These are phyloP conservation scores for Eumacrocentrus americanus DNA, from an alignment of 2,888 invertebrate genomes.

Conservation along the genomic window DNA sequence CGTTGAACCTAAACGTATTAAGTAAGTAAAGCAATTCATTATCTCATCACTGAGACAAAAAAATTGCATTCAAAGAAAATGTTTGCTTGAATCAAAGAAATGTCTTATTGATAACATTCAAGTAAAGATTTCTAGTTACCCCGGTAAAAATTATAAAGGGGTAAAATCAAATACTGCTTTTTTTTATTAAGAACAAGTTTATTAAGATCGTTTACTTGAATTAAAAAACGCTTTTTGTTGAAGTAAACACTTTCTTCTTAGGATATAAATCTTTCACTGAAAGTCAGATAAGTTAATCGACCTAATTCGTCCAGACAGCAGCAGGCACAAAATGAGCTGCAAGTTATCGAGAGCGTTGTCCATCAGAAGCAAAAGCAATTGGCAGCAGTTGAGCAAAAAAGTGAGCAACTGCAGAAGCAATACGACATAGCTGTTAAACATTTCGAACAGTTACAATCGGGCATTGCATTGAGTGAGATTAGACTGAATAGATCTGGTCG, in stretches of 20 bases:
- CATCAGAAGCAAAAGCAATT: slow-evolving; percentile 81
- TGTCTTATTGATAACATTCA: too few species aligned
- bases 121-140: too few species aligned
- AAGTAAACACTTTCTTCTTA: too few species aligned
- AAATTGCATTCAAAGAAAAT: too few species aligned
- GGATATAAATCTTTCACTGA: too few species aligned
- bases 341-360: slow-evolving; percentile 76
- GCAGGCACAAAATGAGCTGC: slow-evolving; percentile 75
- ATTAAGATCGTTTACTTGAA: too few species aligned
- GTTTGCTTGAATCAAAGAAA: too few species aligned
- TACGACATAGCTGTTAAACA: slow-evolving; percentile 77
- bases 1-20: slow-evolving; percentile 86
- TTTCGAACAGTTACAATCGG: slow-evolving; percentile 75
- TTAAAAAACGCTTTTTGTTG: too few species aligned
- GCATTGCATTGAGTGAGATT: slow-evolving; percentile 78
- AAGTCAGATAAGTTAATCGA: too few species aligned
- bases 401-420: slow-evolving; percentile 65
- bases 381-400: slow-evolving; percentile 79
- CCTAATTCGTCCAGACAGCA: slow-evolving; percentile 47
- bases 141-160: too few species aligned
- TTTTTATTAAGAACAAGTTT: too few species aligned
- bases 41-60: neutral
- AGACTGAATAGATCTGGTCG: slow-evolving; percentile 82
- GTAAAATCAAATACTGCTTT: too few species aligned
- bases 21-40: slow-evolving; percentile 63